Base-by-base conservation (phyloP, 2,113 vertebrate genomes). In the Melanerpes aurifrons region DNA sequence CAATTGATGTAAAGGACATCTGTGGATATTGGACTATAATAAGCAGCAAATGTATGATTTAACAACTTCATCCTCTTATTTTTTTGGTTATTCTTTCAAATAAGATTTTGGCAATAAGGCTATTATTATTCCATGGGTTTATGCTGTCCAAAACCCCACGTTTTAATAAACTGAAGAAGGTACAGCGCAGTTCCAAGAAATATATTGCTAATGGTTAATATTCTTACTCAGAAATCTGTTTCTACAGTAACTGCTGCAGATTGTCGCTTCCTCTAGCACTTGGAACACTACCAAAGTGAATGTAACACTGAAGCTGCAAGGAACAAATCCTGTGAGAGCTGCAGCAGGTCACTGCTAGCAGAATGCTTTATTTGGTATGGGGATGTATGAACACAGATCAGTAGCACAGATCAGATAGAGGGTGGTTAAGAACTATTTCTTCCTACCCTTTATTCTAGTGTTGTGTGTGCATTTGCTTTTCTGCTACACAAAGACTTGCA, bases 181-280 rank as follows among this genome's bases (percentile, higher is more conserved):
- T 58, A 21, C 8, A 89, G 21, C 16, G 32, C 3, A 6, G 14
- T 88, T 88, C n/a, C 57, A 86, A 48, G 47, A 85, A 91, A 29
- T 80, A 63, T 14, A 43, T 69, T 53, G 18, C 40, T 86, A 95
- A 87, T 78, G 43, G 53, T 53, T 93, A 82, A 86, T 4, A 11
- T 69, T 78, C 87, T 74, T 89, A 32, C 71, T 91, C 82, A 91
- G 82, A 92, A 92, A 76, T 83, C 37, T 73, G 93, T 97, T 96
- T 97, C 96, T 90, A 92, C 93, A 90, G 93, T 72, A 97, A 96
- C 92, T 85, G 56, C 62, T 87, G 70, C 56, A 80, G 84, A 93
- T 77, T 93, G 31, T 67, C 59, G 67, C 57, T 86, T 94, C 82
- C 59, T 67, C 31, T 43, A 64, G 66, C n/a, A 57, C 83, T 96